Conservation (phyloP, 2,888 invertebrate genomes). For the Agonopterix heracliana region DNA sequence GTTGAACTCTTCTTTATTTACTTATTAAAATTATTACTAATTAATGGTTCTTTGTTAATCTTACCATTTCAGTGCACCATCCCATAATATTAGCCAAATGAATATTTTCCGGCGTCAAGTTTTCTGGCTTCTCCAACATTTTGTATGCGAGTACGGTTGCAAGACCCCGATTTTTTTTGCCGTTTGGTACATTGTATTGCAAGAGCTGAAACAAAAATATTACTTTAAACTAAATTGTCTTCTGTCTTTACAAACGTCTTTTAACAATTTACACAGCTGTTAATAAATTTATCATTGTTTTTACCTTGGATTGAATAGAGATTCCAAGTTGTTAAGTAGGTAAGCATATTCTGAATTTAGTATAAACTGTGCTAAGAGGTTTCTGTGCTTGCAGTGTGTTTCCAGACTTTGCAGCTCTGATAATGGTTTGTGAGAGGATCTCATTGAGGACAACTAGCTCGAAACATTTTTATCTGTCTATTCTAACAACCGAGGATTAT, state of each 20-base stretch:
- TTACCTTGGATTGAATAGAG: neutral
- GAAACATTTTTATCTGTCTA: too few species aligned
- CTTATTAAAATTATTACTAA: too few species aligned
- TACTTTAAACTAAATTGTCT: neutral
- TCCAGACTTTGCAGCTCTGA: too few species aligned
- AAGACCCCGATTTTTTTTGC: slow-evolving; percentile 89
- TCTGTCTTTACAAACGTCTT: neutral
- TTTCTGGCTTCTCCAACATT: slow-evolving; percentile 79
- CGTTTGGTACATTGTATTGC: slow-evolving; percentile 94
- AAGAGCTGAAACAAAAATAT: slow-evolving; percentile 77
- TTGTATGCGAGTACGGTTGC: slow-evolving; percentile 85
- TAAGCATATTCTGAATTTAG: too few species aligned
- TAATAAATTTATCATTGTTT: neutral
- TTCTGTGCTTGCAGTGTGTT: too few species aligned
- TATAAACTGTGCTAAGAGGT: too few species aligned
- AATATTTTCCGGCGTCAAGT: slow-evolving; percentile 85
- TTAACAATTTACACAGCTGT: neutral
- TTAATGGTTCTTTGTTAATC: too few species aligned
- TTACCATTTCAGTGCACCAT: slow-evolving; percentile 97
- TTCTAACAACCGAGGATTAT: too few species aligned
- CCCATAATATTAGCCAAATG: slow-evolving; percentile 89
- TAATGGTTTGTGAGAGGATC: too few species aligned
- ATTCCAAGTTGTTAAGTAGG: too few species aligned
- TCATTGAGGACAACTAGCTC: too few species aligned
- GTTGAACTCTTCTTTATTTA: too few species aligned